phyloP scores from a whole-genome alignment of 1,140 invertebrate species.

The Drosophila punjabiensis region DNA sequence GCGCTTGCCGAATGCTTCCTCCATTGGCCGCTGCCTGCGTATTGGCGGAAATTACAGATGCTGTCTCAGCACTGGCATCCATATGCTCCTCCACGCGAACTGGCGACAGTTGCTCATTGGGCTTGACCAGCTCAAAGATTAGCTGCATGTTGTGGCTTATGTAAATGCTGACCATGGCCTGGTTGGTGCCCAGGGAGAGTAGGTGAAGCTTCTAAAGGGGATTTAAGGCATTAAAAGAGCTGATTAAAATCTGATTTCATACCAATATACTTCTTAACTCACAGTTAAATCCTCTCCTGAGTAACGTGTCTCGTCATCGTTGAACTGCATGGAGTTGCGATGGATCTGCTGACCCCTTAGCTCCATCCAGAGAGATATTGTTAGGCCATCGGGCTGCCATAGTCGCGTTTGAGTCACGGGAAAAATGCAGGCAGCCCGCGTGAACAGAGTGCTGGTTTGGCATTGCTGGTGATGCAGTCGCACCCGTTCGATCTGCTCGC shows the following conservation, averaged over 20 bases:
- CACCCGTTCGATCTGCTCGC: conserved; percentile 71
- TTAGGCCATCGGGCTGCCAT: conserved; percentile 76
- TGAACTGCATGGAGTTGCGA: conserved; percentile 65
- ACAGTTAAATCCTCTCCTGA: conserved; percentile 72
- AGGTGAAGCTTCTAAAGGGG: conserved; percentile 68
- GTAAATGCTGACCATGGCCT: conserved; percentile 76
- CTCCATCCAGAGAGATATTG: conserved; percentile 77
- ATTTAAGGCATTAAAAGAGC: neutral
- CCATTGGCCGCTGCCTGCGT: conserved; percentile 20
- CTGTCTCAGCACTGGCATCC: conserved; percentile 41
- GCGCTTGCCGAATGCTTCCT: conserved; percentile 67
- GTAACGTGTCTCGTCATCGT: conserved; percentile 73
- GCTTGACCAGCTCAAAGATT: conserved; percentile 74
- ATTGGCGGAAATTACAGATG: conserved; percentile 22
- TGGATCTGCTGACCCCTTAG: conserved; percentile 66
- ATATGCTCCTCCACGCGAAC: conserved; percentile 60
- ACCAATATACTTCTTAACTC: neutral
- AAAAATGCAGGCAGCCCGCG: conserved; percentile 73
- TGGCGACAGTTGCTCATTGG: conserved; percentile 58
- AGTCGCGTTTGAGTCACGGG: conserved; percentile 74
- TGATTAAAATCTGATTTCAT: neutral
- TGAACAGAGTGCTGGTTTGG: conserved; percentile 73
- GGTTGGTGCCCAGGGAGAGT: conserved; percentile 77
- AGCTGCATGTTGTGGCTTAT: conserved; percentile 74
- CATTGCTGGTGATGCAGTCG: conserved; percentile 69